Percentiles rank a stretch among this genome's conserved stretches.
Conservation (phyloP, 2,888 invertebrate genomes). For the Lithophane leautieri region DNA sequence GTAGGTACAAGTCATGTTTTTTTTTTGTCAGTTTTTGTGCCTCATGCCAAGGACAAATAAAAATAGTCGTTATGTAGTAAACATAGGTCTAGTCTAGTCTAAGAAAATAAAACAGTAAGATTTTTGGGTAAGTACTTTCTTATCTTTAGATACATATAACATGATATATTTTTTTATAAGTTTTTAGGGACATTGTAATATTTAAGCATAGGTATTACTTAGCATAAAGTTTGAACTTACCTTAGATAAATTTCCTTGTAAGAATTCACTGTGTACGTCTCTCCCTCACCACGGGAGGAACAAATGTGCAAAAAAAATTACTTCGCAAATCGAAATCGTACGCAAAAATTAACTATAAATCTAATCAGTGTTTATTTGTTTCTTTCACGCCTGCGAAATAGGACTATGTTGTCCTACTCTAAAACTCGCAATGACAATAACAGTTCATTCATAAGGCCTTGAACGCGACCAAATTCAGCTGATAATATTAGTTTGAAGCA, state of each 20-base stretch:
- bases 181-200: not conserved
- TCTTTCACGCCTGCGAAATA: slow-evolving; percentile 41
- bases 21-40: not conserved
- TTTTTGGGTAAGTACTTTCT: not conserved
- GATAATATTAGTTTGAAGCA: not conserved
- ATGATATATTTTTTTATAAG: not conserved
- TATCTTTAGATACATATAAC: not conserved
- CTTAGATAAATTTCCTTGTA: not conserved
- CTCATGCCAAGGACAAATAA: slow-evolving; percentile 20
- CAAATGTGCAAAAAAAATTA: slow-evolving; percentile 18
- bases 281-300: slow-evolving; percentile 5
- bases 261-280: slow-evolving; percentile 15
- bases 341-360: slow-evolving; percentile 5
- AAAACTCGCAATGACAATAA: slow-evolving; percentile 2
- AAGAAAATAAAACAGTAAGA: not conserved
- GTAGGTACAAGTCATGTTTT: slow-evolving; percentile 8
- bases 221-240: slow-evolving; percentile 7
- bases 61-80: slow-evolving; percentile 2
- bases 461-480: slow-evolving; percentile 49
- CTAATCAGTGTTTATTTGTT: slow-evolving; percentile 35
- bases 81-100: slow-evolving; percentile 1
- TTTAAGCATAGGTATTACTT: too few species aligned
- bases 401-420: slow-evolving; percentile 45
- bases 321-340: slow-evolving; percentile 6
- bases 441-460: slow-evolving; percentile 41